A percentile compares a stretch with the other conserved stretches of the same genome.
phyloP scores from a whole-genome alignment of 2,797 vertebrate genomes.

The Manis pentadactyla region DNA sequence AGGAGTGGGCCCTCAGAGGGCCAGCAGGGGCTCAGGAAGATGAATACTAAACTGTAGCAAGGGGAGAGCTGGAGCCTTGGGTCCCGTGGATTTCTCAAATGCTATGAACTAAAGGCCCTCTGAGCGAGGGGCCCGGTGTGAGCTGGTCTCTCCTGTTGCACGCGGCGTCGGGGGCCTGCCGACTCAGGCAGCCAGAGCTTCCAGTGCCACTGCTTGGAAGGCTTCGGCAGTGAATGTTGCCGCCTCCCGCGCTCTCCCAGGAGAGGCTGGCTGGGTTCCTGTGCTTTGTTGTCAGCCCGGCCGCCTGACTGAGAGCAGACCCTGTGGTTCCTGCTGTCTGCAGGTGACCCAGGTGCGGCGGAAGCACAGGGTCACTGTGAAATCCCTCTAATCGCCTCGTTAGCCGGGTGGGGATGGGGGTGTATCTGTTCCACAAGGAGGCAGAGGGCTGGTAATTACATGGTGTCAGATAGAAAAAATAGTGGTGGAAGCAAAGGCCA shows the following conservation, averaged over 20 bases:
- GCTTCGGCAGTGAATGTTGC: not conserved
- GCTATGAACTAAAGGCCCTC: not conserved
- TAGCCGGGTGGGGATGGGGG: constrained; percentile 21
- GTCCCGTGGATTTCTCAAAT: not conserved
- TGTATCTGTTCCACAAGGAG: constrained; percentile 20
- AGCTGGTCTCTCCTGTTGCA: not conserved
- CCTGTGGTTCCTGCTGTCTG: not conserved
- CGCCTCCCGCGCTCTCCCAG: not conserved
- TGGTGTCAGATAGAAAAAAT: not conserved
- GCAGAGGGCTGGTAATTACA: constrained; percentile 61
- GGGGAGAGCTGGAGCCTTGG: accelerated
- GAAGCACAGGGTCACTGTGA: constrained; percentile 18
- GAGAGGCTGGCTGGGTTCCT: constrained; percentile 45
- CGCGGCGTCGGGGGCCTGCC: accelerated
- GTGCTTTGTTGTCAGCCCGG: constrained; percentile 41
- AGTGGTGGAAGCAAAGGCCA: constrained; percentile 37
- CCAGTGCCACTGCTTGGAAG: not conserved
- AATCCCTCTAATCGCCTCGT: constrained; percentile 75
- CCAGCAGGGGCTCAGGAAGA: not conserved
- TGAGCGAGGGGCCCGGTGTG: not conserved
- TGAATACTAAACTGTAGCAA: not conserved
- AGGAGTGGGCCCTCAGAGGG: not conserved
- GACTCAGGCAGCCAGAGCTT: accelerated
- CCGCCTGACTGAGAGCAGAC: not conserved
- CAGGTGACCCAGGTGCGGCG: constrained; percentile 74